Conservation (phyloP, 1,140 invertebrate genomes). For the Aphidius gifuensis region DNA sequence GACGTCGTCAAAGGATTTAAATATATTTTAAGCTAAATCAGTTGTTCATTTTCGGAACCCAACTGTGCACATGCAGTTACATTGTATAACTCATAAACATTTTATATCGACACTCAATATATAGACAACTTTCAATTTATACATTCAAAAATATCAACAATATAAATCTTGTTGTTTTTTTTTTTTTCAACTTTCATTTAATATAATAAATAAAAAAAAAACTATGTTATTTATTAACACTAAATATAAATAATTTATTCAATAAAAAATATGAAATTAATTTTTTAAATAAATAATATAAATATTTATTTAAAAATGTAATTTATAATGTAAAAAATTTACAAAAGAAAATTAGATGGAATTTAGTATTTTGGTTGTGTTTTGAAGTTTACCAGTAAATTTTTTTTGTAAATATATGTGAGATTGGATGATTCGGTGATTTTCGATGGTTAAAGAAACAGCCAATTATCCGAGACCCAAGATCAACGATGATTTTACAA, state of each 20-base stretch:
- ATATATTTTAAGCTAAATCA: constrained; percentile 3
- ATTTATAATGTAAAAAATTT: no score
- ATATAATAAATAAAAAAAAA: no score
- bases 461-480: no score
- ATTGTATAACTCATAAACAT: not conserved
- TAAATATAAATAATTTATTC: no score
- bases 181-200: not conserved
- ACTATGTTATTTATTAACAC: no score
- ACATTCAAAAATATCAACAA: not conserved
- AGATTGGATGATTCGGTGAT: no score
- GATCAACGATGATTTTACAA: no score
- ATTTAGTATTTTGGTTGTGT: not conserved
- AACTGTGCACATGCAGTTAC: not conserved
- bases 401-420: not conserved
- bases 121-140: constrained; percentile 9
- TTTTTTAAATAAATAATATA: no score
- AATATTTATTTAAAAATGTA: no score
- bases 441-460: no score
- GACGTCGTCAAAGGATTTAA: not conserved
- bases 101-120: not conserved
- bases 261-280: no score
- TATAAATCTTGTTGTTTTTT: not conserved
- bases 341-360: no score
- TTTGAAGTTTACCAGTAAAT: constrained; percentile 4
- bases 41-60: not conserved